Conservation (phyloP, 1,140 invertebrate species). For the Scaptodrosophila lebanonensis region DNA sequence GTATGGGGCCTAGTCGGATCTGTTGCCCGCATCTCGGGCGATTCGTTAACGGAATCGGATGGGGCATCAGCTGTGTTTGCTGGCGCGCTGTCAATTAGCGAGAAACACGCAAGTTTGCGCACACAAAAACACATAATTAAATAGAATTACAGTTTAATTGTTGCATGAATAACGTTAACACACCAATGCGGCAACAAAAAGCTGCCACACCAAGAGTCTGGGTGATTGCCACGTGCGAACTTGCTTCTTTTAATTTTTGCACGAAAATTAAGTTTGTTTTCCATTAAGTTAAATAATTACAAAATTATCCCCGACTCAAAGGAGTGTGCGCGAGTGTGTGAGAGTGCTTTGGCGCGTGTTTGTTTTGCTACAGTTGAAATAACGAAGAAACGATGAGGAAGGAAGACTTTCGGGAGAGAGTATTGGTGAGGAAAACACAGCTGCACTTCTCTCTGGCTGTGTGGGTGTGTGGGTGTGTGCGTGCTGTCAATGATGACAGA, state of each 20-base stretch:
- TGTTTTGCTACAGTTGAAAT: constrained; percentile 30
- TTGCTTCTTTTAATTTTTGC: constrained; percentile 42
- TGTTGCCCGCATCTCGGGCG: too few species aligned
- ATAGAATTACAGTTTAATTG: constrained; percentile 59
- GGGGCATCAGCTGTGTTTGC: too few species aligned
- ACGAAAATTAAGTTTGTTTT: constrained; percentile 71
- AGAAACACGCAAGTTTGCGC: background rate
- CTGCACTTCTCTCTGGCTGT: constrained; percentile 55
- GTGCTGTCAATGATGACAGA: constrained; percentile 66
- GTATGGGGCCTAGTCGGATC: too few species aligned
- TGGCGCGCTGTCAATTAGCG: constrained; percentile 48
- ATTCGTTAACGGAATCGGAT: background rate
- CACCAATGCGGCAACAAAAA: constrained; percentile 27
- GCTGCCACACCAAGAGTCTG: background rate
- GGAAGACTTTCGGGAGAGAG: background rate
- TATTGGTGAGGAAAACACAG: constrained; percentile 38
- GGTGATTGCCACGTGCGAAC: constrained; percentile 20
- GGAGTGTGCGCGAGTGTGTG: constrained; percentile 9
- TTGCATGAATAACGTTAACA: constrained; percentile 47
- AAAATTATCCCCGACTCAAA: constrained; percentile 66
- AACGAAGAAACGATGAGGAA: constrained; percentile 5
- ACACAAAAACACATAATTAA: constrained; percentile 55
- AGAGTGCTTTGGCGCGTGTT: constrained; percentile 9
- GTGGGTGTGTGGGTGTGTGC: too few species aligned
- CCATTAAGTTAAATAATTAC: constrained; percentile 76